Base-by-base conservation (phyloP, 2,888 invertebrate genomes). In the Chaitophorus viminalis region DNA sequence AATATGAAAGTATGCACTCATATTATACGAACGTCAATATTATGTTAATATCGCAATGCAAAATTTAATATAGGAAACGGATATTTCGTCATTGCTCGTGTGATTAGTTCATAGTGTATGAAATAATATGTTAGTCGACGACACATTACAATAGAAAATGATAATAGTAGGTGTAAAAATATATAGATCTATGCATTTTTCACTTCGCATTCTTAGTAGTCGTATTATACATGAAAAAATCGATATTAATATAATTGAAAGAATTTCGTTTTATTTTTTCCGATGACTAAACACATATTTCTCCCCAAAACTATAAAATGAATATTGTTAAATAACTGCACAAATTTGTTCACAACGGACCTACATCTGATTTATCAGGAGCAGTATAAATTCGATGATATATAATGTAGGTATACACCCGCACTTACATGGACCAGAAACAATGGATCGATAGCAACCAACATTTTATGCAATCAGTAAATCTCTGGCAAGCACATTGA, bases 81-180 rank as follows among this genome's bases (percentile, higher is more conserved):
- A 87, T 74, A 81, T 87, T 87, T 87, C 87, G 81, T 87, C 87
- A 87, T 79, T 31, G 74, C 31, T 54, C 78, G 72, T 36, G 39
- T 36, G 39, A 86, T 86, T 79, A 79, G 83, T 74, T 74, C 82
- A 54, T 31, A 29, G 54, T 18, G 36, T 33, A 60, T 60, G 21
- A 60, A 60, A 60, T 60, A 60, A 60, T 25, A 25, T 6, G 25
- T 25, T 60, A 25, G 18, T 60, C 21, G 60, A 60, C 21, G 60
- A 60, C 60, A 25, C 21, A 25, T 60, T 46, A 60, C 21, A 60
- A 60, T 60, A 54, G 54, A 54, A 4, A 25, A 4, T 60, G 25
- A 60, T 60, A 60, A 60, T 60, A 60, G 25, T 60, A 60, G 60
- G 3, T 60, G 60, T 60, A 60, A 21, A 5, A n/a, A n/a, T n/a